These are phyloP conservation scores for Melanotaenia duboulayi DNA, from an alignment of 2,113 vertebrate species.

Conservation along the genomic window DNA sequence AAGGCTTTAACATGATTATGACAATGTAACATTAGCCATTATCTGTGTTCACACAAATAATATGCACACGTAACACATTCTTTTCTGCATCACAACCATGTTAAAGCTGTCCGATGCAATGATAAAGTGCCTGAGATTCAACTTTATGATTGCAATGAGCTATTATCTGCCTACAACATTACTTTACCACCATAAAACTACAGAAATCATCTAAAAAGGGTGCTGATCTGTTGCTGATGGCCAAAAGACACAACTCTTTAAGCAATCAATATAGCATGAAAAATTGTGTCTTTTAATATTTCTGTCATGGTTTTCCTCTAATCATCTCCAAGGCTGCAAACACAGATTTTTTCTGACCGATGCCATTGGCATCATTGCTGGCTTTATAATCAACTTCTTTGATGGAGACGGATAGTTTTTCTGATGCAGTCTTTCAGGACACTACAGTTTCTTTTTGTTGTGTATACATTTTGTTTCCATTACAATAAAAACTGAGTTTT, in stretches of 20 bases:
- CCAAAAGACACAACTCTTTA: conserved; percentile 30
- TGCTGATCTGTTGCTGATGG: conserved; percentile 37
- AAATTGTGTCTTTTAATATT: conserved; percentile 17
- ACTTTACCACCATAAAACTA: conserved; percentile 4
- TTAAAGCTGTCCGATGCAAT: neutral
- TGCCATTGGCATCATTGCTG: neutral
- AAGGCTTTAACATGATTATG: no score
- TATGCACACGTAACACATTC: no score
- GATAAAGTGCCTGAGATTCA: neutral
- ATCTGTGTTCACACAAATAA: no score
- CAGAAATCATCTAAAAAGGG: conserved; percentile 30
- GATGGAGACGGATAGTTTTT: neutral
- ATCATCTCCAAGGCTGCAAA: conserved; percentile 12
- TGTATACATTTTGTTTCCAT: conserved; percentile 18
- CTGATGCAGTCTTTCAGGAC: neutral
- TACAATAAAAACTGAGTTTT: conserved; percentile 7
- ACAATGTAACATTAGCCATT: no score
- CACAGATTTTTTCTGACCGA: conserved; percentile 2
- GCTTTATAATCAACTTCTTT: neutral
- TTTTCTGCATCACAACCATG: neutral
- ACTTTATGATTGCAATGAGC: neutral
- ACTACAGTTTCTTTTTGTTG: neutral
- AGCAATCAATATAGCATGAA: neutral
- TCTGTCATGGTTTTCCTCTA: conserved; percentile 12
- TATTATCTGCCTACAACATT: neutral